Evolutionary conservation across 2,888 invertebrate species (phyloP), one percentile per base, ranked within the genome.

Genomic region (Hyles lineata): DNA sequence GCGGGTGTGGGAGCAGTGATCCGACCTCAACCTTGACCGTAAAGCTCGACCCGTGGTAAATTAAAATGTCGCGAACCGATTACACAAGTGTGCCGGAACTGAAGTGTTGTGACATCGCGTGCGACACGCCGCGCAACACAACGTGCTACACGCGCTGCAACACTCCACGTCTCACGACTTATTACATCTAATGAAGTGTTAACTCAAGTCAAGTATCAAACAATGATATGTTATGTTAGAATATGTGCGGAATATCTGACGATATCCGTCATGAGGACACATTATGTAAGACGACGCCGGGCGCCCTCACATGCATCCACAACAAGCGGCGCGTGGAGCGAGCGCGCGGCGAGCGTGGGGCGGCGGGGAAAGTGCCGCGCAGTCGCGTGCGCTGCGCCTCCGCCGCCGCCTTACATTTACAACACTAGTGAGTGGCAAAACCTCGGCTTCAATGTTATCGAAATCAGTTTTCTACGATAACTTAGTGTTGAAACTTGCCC

Each of bases 401-500:
- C 70, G 61, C 59, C 60, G 73, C 55, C 59, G 70, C 61, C 21
- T 25, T 50, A 8, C 32, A 73, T 69, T 67, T 67, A 67, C 67
- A 67, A 67, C 67, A 67, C 23, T 67, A 67, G 67, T 67, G 67
- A 67, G 67, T 61, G 63, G 58, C 62, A 70, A 73, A 72, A 70
- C 71, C 73, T 71, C 67, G 67, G 73, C 69, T 79, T 84, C 85
- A 85, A 87, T 85, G 87, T 85, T 86, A 89, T 83, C 83, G 88
- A 89, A 88, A 90, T 86, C 86, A 81, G 83, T 87, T 67, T 67
- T 67, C 67, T 50, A 67, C 80, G 75, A 76, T 74, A 73, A 80
- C 75, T 77, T 75, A 77, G 82, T 87, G 87, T 85, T 82, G 90
- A 86, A 88, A 89, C 83, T 73, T 80, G 82, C 76, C 84, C 87